Evolutionary conservation across 2,888 invertebrate genomes (phyloP).

Genomic region (Oeneis ivallda): DNA sequence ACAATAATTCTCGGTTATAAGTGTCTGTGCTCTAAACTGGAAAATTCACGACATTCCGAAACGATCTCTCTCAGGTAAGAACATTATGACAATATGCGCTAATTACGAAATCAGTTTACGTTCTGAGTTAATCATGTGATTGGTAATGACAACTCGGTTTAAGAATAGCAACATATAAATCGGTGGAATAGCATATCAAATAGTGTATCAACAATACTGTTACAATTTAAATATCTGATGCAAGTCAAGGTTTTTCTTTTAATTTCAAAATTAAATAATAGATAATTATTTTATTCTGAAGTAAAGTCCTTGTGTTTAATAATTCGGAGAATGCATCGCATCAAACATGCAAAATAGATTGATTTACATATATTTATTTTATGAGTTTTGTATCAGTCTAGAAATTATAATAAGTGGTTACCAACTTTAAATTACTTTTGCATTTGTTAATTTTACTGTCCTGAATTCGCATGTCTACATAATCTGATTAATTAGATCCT

Average conservation of each 20-base stretch:
- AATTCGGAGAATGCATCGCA: slow-evolving; percentile 4
- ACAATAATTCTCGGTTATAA: slow-evolving; percentile 51
- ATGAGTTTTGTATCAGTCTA: not conserved
- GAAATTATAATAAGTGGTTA: not conserved
- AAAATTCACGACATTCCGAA: slow-evolving; percentile 48
- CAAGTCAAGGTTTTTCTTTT: slow-evolving; percentile 3
- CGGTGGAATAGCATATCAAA: slow-evolving; percentile 4
- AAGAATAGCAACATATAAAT: too few relatives aligned
- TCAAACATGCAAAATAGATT: too few relatives aligned
- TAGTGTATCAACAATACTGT: not conserved
- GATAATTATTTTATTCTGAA: slow-evolving; percentile 1
- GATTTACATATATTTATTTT: not conserved
- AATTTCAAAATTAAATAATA: too few relatives aligned
- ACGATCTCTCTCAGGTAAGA: slow-evolving; percentile 61
- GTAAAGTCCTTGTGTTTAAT: slow-evolving; percentile 5
- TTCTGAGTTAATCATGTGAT: slow-evolving; percentile 62
- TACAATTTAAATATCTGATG: not conserved
- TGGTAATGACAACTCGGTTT: slow-evolving; percentile 38
- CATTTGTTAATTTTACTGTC: not conserved
- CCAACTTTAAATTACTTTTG: not conserved
- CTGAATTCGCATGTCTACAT: not conserved
- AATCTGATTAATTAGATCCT: not conserved
- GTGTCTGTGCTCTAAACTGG: slow-evolving; percentile 68
- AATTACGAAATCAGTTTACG: slow-evolving; percentile 46
- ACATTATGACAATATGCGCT: slow-evolving; percentile 40